Conservation (phyloP, 2,113 vertebrate genomes). For the Myodes glareolus region DNA sequence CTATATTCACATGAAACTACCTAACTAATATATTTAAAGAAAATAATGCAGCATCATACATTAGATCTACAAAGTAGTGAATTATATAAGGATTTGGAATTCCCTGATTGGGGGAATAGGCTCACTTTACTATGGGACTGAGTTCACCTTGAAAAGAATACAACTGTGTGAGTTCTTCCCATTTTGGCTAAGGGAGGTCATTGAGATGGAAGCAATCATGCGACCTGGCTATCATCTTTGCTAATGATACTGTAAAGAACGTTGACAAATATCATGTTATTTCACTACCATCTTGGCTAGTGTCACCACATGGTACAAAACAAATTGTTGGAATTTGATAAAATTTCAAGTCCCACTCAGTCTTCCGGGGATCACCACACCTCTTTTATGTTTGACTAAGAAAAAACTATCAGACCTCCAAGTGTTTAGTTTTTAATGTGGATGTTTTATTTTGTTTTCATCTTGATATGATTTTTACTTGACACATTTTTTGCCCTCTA, state of each 20-base stretch:
- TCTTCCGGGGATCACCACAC: not conserved
- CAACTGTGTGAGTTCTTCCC: not conserved
- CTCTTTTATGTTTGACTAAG: not conserved
- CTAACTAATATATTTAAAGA: not conserved
- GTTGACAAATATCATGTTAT: not conserved
- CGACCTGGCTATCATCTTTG: not conserved
- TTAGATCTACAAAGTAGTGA: not conserved
- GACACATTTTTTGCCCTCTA: not conserved
- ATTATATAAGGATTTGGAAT: not conserved
- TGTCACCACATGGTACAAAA: not conserved
- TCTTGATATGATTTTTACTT: not conserved
- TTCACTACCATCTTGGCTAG: not conserved
- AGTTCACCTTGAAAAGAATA: not conserved
- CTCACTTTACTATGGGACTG: not conserved
- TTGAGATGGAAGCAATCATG: not conserved
- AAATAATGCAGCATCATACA: not conserved
- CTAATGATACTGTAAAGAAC: not conserved
- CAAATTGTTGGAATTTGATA: not conserved
- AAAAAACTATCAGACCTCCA: not conserved
- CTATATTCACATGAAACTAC: not conserved
- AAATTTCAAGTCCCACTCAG: not conserved
- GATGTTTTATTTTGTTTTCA: not conserved
- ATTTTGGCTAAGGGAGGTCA: not conserved
- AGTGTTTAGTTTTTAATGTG: not conserved
- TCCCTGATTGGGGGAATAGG: not conserved